phyloP scores from a whole-genome alignment of 2,113 vertebrate genomes.

The Mustela lutreola region DNA sequence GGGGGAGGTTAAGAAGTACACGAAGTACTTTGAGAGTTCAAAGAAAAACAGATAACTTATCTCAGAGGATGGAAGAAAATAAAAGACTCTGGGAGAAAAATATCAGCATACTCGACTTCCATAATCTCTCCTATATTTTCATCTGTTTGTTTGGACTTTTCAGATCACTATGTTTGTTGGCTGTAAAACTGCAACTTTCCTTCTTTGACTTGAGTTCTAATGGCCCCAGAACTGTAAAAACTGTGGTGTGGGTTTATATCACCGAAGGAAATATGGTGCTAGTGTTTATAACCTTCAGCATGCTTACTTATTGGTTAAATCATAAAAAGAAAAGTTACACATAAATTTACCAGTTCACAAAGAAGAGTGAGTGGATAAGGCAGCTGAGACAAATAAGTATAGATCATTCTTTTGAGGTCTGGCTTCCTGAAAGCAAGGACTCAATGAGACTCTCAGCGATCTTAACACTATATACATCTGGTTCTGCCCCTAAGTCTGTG shows the following conservation, averaged over 20 bases:
- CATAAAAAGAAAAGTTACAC: conserved; percentile 45
- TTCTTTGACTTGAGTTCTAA: conserved; percentile 48
- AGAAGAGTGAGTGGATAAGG: neutral
- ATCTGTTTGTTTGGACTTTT: conserved; percentile 16
- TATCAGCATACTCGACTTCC: conserved; percentile 22
- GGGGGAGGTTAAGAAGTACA: neutral
- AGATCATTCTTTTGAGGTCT: neutral
- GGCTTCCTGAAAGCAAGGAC: neutral
- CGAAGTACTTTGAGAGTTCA: conserved; percentile 16
- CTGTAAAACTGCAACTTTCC: conserved; percentile 52
- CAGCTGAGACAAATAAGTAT: neutral
- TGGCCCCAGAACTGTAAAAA: conserved; percentile 13
- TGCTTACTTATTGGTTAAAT: conserved; percentile 21
- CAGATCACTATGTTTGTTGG: neutral
- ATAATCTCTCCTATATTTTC: conserved; percentile 51
- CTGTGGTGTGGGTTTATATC: neutral
- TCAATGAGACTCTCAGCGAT: neutral
- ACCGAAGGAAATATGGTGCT: conserved; percentile 23
- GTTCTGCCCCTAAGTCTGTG: neutral
- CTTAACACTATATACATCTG: neutral
- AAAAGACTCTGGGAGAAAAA: conserved; percentile 46
- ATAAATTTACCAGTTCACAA: conserved; percentile 49
- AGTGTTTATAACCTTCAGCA: neutral
- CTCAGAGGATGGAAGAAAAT: conserved; percentile 42
- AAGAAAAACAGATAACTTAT: conserved; percentile 14